Evolutionary conservation across 2,113 vertebrate species (phyloP), one percentile per base, ranked within the genome.

Genomic region (Apodemus speciosus): DNA sequence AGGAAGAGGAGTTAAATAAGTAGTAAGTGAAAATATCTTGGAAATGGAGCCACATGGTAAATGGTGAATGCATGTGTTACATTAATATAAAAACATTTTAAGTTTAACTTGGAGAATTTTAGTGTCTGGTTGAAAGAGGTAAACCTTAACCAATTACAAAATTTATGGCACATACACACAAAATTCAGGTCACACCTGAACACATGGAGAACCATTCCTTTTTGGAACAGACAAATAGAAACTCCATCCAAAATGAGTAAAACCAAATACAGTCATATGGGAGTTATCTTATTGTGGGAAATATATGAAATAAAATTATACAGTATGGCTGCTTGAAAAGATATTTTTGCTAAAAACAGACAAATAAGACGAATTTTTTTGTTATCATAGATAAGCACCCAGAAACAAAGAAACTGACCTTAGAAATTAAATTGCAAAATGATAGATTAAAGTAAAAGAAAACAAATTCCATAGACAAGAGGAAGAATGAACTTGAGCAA

Each of bases 401-500:
- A 84, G 30, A 80, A 20, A 94, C 32, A n/a, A 83, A 66, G 9
- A 68, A 80, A 93, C 18, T 88, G 11, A 68, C 76, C 21, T 66
- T 40, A 91, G 14, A 88, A 75, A 81, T 75, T 43, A 85, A 91
- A 94, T 79, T 66, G 1, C 15, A 30, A 27, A 46, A 9, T 92
- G 62, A 72, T 13, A 23, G 23, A 80, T 91, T 40, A 51, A 85
- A 91, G 43, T 27, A 80, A 92, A 69, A 66, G 6, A 46, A 73
- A 81, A 40, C 60, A 53, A 8, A n/a, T 56, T 77, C 71, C 35
- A 76, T 35, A 56, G 58, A 32, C 30, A 56, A 81, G 38, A 72
- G 1, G 58, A 93, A 92, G 43, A 72, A 43, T 71, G 88, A 91
- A 93, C 77, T 73, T 79, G n/a, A 85, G 15, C 20, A 90, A 68